phyloP scores from a whole-genome alignment of 2,888 invertebrate genomes.

The Andrena trimmerana region DNA sequence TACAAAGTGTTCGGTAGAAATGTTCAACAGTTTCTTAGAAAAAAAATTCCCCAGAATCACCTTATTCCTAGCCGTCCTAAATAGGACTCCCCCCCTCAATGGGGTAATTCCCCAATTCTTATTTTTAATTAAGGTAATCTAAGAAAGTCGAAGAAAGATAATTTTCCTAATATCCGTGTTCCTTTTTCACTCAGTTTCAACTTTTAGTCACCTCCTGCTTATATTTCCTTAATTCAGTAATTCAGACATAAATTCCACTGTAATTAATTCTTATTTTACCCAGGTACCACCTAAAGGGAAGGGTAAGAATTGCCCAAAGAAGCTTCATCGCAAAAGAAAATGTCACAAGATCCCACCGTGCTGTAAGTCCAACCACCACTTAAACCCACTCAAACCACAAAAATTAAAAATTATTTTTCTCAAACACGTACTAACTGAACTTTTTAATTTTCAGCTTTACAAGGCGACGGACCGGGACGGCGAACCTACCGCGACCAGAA shows the following conservation, averaged over 20 bases:
- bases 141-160: too few relatives aligned
- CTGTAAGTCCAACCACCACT: constrained; percentile 74
- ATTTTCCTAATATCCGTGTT: background rate
- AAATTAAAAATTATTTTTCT: background rate
- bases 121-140: too few relatives aligned
- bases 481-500: constrained; percentile 56
- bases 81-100: too few relatives aligned
- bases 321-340: constrained; percentile 83
- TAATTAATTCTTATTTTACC: background rate
- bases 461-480: constrained; percentile 63
- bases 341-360: constrained; percentile 81
- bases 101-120: too few relatives aligned
- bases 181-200: too few relatives aligned
- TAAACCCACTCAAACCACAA: background rate
- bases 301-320: constrained; percentile 88
- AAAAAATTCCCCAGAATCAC: too few relatives aligned
- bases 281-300: constrained; percentile 79
- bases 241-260: background rate
- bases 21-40: too few relatives aligned
- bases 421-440: background rate
- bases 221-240: background rate
- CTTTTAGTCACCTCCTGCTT: too few relatives aligned
- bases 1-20: too few relatives aligned
- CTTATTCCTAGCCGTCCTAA: too few relatives aligned
- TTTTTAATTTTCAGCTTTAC: constrained; percentile 58